A percentile compares a stretch with the other conserved stretches of the same genome.
phyloP scores from a whole-genome alignment of 35 echinoderm and acorn worm genomes.

The Amphiura filiformis region DNA sequence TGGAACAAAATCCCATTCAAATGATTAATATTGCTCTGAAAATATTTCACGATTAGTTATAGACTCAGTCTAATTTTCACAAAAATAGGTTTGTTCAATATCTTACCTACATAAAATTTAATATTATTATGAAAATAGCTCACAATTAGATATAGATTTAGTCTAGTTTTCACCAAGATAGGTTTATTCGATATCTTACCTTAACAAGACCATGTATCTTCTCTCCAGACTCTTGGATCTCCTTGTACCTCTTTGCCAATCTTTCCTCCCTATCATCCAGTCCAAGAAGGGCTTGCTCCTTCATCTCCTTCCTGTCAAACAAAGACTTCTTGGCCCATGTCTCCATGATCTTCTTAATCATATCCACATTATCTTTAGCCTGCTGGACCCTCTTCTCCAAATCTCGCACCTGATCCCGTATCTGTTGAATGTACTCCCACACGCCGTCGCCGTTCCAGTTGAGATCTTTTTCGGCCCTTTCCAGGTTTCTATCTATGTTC shows the following conservation, averaged over 20 bases:
- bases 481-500: constrained; percentile 60
- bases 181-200: constrained; percentile 32
- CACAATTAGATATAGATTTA: too few relatives aligned
- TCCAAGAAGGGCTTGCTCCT: constrained; percentile 63
- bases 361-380: constrained; percentile 85
- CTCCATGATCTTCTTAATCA: constrained; percentile 94
- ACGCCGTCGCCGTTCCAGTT: constrained; percentile 89
- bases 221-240: constrained; percentile 72
- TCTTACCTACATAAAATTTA: too few relatives aligned
- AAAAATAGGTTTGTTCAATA: too few relatives aligned
- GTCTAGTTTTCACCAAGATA: too few relatives aligned
- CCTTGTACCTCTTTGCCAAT: constrained; percentile 75
- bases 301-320: constrained; percentile 91
- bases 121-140: too few relatives aligned
- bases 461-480: constrained; percentile 73
- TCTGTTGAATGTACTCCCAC: constrained; percentile 97
- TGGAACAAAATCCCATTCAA: too few relatives aligned
- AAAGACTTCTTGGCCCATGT: constrained; percentile 83
- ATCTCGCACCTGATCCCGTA: constrained; percentile 78
- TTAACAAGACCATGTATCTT: constrained; percentile 85
- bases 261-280: constrained; percentile 84
- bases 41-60: too few relatives aligned
- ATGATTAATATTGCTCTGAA: too few relatives aligned
- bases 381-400: constrained; percentile 84
- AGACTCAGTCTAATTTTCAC: too few relatives aligned